These are phyloP conservation scores for Halictus ligatus DNA, from an alignment of 2,888 invertebrate genomes.

Conservation along the genomic window DNA sequence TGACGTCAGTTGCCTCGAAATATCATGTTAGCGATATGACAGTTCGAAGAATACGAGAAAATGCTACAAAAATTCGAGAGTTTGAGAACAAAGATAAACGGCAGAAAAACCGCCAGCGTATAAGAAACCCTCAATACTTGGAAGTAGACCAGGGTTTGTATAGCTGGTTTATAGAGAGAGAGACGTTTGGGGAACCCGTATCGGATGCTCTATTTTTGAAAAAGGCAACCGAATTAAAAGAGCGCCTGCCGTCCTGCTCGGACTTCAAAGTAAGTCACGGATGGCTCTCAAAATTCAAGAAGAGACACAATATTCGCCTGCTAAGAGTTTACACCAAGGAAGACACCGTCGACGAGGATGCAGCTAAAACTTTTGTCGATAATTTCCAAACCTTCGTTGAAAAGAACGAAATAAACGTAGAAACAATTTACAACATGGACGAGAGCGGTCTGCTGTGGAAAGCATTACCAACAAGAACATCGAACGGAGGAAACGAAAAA, in stretches of 20 bases:
- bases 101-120: not conserved
- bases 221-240: not conserved
- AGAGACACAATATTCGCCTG: not conserved
- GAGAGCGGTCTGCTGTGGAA: conserved; percentile 3
- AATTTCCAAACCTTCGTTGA: not conserved
- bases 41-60: conserved; percentile 3
- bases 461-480: conserved; percentile 2
- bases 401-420: not conserved
- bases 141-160: not conserved
- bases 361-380: not conserved
- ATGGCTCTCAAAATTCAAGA: not conserved
- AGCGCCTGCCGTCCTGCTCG: not conserved
- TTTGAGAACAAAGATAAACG: not conserved
- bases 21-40: not conserved
- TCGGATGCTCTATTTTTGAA: not conserved
- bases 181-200: not conserved
- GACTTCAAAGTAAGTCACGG: not conserved
- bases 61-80: not conserved
- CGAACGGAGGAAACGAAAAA: not conserved
- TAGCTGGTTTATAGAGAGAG: conserved; percentile 2
- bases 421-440: not conserved
- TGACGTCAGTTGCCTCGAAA: not conserved
- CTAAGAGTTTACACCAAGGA: not conserved
- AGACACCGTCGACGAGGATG: not conserved
- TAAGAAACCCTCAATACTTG: not conserved